phyloP scores from a whole-genome alignment of 2,797 vertebrate genomes.

The Sebastes steindachneri region DNA sequence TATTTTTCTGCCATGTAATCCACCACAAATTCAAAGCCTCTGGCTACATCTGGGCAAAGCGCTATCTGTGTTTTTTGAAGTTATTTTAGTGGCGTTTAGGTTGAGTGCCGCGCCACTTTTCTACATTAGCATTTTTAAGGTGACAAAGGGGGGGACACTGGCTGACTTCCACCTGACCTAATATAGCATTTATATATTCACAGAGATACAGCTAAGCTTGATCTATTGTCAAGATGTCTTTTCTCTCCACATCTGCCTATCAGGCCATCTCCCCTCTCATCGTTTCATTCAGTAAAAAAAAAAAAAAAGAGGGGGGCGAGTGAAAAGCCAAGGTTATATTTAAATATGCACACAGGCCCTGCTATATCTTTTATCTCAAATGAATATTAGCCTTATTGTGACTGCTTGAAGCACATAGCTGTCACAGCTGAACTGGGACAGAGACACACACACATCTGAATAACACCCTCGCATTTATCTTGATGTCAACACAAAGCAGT shows the following conservation, averaged over 20 bases:
- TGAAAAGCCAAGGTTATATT: constrained; percentile 64
- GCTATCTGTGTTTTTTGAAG: not conserved
- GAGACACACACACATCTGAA: constrained; percentile 4
- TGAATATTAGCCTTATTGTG: constrained; percentile 45
- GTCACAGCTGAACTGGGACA: constrained; percentile 7
- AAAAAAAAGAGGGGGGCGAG: not conserved
- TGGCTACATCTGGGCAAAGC: not conserved
- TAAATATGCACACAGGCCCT: constrained; percentile 39
- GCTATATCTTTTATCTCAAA: constrained; percentile 58
- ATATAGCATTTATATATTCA: constrained; percentile 73
- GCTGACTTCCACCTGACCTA: constrained; percentile 62
- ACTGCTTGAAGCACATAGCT: constrained; percentile 31
- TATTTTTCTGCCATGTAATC: not conserved
- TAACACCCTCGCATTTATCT: constrained; percentile 42
- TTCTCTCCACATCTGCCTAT: constrained; percentile 64
- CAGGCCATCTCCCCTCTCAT: constrained; percentile 52
- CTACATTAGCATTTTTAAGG: constrained; percentile 42
- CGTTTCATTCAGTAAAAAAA: constrained; percentile 23
- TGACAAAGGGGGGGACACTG: constrained; percentile 48
- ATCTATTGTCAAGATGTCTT: constrained; percentile 69
- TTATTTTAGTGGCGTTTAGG: not conserved
- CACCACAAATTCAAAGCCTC: not conserved
- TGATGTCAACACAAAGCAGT: constrained; percentile 26
- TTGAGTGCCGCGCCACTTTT: not conserved
- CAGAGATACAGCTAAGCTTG: constrained; percentile 32